Evolutionary conservation across 2,113 vertebrate genomes (phyloP), one percentile per base, ranked within the genome.

Genomic region (Choloepus hoffmanni): DNA sequence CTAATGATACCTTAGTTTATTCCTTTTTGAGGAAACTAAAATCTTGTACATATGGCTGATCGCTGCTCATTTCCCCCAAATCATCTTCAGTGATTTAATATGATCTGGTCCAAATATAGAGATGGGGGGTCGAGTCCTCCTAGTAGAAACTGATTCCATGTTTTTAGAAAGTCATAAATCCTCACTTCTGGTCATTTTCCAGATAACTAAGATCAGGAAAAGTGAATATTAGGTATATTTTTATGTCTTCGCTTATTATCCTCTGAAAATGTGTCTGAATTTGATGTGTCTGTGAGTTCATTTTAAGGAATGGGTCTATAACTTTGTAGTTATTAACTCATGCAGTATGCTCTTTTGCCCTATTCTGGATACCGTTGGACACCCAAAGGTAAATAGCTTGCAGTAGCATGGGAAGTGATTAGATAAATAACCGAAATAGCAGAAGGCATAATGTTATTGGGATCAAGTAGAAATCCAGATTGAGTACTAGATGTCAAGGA

Each of bases 161-260:
- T 96, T 87, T 78, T 93, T 28, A 92, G 33, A 62, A 95, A 88
- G 43, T 50, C 48, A 76, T 88, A 88, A 94, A 77, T 95, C 55
- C 45, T 93, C 11, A 1, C 67, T 73, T 74, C 58, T 98, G 92
- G 89, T 30, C 74, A 48, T 7, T 94, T 28, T 93, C 82, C 50
- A 70, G 36, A 91, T 93, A 83, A n/a, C 16, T 50, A 70, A 79
- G 28, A 76, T 65, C 16, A 72, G 53, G 48, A 72, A 60, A 88
- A 91, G 58, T 72, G 40, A 95, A 58, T 6, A 36, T 63, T 26
- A 36, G 55, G 18, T 58, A 58, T 18, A 58, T 21, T 58, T 58
- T 58, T 21, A 58, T 21, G 3, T 55, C 15, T 82, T 50, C 68
- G 1, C 11, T 82, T 88, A 18, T 85, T 95, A 24, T 89, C 68